A percentile compares a stretch with the other conserved stretches of the same genome.
Evolutionary conservation across 2,888 invertebrate genomes (phyloP).

Genomic region (Cryptocephalus moraei): DNA sequence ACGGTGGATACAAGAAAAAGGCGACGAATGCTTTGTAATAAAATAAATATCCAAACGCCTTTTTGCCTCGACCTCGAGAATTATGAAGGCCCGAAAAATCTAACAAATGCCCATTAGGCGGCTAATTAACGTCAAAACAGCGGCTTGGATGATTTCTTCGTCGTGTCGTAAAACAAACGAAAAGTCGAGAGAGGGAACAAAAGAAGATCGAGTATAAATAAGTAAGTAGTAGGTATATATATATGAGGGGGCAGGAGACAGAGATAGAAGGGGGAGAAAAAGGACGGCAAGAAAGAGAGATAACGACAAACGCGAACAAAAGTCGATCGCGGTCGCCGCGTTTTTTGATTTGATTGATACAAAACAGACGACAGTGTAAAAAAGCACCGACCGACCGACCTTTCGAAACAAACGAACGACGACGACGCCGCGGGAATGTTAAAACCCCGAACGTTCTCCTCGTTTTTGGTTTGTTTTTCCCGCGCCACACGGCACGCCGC

Average conservation of each 20-base stretch:
- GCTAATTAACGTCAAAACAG: constrained; percentile 35
- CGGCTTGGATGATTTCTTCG: constrained; percentile 35
- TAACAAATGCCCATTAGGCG: constrained; percentile 35
- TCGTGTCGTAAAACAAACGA: constrained; percentile 28
- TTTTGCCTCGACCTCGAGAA: constrained; percentile 16
- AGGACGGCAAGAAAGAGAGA: constrained; percentile 28
- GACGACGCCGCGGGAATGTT: constrained; percentile 28
- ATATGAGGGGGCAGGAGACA: constrained; percentile 14
- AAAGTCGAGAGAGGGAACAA: constrained; percentile 28
- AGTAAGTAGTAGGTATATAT: background rate
- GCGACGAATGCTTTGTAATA: constrained; percentile 13
- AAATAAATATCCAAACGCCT: constrained; percentile 14
- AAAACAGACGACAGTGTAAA: constrained; percentile 35
- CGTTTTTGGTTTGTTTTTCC: constrained; percentile 17
- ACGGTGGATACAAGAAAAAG: constrained; percentile 2
- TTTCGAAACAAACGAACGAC: constrained; percentile 30
- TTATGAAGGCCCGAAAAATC: constrained; percentile 27
- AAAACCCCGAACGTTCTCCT: constrained; percentile 14
- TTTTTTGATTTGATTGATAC: constrained; percentile 33
- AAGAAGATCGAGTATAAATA: too few relatives aligned
- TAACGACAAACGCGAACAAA: constrained; percentile 16
- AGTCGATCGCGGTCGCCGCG: constrained; percentile 21
- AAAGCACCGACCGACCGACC: constrained; percentile 28
- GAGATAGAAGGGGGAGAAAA: constrained; percentile 20
- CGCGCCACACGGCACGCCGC: too few relatives aligned